These are phyloP conservation scores for Festucalex cinctus DNA, from an alignment of 2,113 vertebrate species.

Conservation along the genomic window DNA sequence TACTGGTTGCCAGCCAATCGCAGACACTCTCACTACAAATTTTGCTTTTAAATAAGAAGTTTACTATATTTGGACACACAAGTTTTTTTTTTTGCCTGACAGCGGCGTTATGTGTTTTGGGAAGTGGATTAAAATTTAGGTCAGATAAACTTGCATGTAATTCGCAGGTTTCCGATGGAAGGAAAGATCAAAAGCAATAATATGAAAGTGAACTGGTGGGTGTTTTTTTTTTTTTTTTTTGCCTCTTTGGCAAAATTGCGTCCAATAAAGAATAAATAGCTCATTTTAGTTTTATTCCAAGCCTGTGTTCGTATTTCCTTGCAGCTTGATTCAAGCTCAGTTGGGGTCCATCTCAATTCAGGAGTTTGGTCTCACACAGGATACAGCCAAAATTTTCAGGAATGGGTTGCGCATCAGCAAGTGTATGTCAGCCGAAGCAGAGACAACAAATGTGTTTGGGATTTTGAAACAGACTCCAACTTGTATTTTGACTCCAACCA, in stretches of 20 bases:
- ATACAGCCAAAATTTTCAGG: slow-evolving; percentile 91
- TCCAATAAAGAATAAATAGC: not conserved
- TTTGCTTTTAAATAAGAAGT: not conserved
- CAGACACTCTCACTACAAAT: too few relatives aligned
- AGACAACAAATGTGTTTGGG: not conserved
- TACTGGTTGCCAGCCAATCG: too few relatives aligned
- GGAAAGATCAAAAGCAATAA: slow-evolving; percentile 94
- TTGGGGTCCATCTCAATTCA: slow-evolving; percentile 88
- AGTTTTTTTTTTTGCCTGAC: not conserved
- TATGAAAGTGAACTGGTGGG: slow-evolving; percentile 98
- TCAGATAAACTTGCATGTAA: slow-evolving; percentile 8
- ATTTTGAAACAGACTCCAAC: not conserved
- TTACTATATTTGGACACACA: not conserved
- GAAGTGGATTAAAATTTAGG: not conserved
- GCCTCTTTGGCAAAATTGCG: not conserved
- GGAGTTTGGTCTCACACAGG: slow-evolving; percentile 93
- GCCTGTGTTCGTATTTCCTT: slow-evolving; percentile 4
- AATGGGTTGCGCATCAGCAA: slow-evolving; percentile 86
- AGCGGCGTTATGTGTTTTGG: not conserved
- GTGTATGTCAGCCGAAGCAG: slow-evolving; percentile 74
- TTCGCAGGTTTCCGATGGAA: slow-evolving; percentile 86
- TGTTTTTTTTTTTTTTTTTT: slow-evolving; percentile 2
- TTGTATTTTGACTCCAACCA: slow-evolving; percentile 48
- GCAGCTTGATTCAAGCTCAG: slow-evolving; percentile 95
- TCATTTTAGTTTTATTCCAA: not conserved